Base-by-base conservation (phyloP, 2,113 vertebrate genomes). In the Crotalus tigris region DNA sequence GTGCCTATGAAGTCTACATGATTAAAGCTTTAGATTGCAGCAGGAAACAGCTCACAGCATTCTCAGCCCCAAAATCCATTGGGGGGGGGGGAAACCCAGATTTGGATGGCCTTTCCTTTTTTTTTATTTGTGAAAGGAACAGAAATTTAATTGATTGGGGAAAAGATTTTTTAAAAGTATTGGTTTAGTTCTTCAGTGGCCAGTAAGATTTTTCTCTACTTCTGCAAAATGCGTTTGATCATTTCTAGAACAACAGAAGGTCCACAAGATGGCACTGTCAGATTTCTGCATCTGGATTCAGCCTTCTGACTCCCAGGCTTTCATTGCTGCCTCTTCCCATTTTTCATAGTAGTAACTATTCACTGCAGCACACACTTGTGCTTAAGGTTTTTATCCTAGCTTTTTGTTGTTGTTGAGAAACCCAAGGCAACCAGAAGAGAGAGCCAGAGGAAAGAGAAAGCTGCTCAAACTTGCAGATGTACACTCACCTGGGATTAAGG, bases 241-340 rank as follows among this genome's bases (percentile, higher is more conserved):
- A 24, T 17, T n/a, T 85, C 69, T 17, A 81, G 21, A 44, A 21
- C 21, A 4, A 19, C 17, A 8, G 12, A 58, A 44, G 26, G 1
- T 51, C 96, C 98, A 97, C 96, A 93, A 98, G 98, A 96, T 98
- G 98, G 98, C 95, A 94, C 97, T 97, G 93, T 95, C 91, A 53
- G 87, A 96, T 94, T 96, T 96, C 95, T 97, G 75, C 61, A n/a
- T 92, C 92, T 90, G 87, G 87, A 96, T 64, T 91, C 81, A 12
- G 29, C 64, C 44, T 69, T 5, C 55, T 12, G 61, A 59, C 87
- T 93, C 87, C 26, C 33, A 85, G 95, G 92, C 69, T 93, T 64
- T 91, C 92, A 61, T 91, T 93, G 46, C 58, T 85, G 29, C 29
- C n/a, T 6, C 69, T 81, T 81, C 39, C 69, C 69, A 81, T 81